Base-by-base conservation (phyloP, 2,797 vertebrate genomes). In the Sciurus carolinensis region DNA sequence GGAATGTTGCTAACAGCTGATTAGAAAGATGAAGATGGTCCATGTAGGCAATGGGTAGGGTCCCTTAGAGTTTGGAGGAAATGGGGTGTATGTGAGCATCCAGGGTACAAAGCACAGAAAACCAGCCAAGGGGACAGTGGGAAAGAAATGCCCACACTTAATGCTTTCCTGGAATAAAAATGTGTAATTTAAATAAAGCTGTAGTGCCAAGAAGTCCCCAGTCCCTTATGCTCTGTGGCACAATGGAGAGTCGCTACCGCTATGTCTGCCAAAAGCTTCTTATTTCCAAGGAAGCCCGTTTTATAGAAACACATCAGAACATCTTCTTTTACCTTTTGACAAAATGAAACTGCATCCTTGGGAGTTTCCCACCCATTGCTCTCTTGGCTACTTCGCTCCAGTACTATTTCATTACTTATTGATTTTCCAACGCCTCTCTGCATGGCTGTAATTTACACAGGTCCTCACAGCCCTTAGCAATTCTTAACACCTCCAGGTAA, bases 371-470 rank as follows among this genome's bases (percentile, higher is more conserved):
- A 99, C 98, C 98, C 98, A 98, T 97, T 98, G 98, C 98, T 98
- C 98, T 98, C 98, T 98, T 98, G 98, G 98, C 98, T 98, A 98
- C 98, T 99, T 98, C 97, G 97, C 97, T 98, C 96, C 98, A 98
- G 98, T 98, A 98, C 98, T 98, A 98, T 99, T 99, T 99, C 98
- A 99, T 99, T 99, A 98, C 98, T 98, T 99, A 99, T 99, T 98
- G 99, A 99, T 99, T 99, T 98, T 98, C 97, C 98, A 97, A 97
- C 96, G 79, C 98, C 98, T 98, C 98, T 98, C 98, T 98, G 98
- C 98, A 98, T 98, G 98, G 97, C 97, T 99, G 98, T 99, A 98
- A 99, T 99, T 99, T 99, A 98, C 98, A 98, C 98, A 98, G 98
- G 98, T 98, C 98, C 98, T 98, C 98, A 98, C 98, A 98, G 98